phyloP scores from a whole-genome alignment of 2,113 vertebrate genomes.

The Callipepla squamata region DNA sequence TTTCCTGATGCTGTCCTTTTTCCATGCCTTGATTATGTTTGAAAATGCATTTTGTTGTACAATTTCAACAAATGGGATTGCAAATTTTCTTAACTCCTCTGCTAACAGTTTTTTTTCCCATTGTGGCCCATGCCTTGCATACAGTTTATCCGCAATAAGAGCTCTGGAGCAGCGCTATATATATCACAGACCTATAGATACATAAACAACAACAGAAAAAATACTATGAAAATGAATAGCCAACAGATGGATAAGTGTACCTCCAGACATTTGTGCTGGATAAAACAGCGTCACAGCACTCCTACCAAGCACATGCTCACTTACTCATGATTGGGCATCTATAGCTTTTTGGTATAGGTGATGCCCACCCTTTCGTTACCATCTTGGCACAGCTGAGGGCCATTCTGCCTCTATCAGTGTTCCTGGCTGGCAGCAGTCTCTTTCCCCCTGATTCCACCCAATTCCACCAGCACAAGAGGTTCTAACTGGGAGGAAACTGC shows the following conservation, averaged over 20 bases:
- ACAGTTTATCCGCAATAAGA: background rate
- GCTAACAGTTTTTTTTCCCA: background rate
- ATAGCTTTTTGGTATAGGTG: background rate
- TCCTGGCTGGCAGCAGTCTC: background rate
- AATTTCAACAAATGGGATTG: background rate
- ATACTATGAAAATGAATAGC: background rate
- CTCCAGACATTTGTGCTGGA: slow-evolving; percentile 28
- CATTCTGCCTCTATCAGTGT: background rate
- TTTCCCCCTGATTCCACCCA: background rate
- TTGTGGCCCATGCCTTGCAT: background rate
- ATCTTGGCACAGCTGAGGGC: background rate
- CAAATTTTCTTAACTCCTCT: background rate
- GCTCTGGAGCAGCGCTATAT: background rate
- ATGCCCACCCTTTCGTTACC: background rate
- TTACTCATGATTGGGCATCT: slow-evolving; percentile 15
- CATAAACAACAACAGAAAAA: background rate
- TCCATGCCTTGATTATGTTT: background rate
- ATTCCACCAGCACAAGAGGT: background rate
- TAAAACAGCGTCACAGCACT: background rate
- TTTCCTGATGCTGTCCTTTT: background rate
- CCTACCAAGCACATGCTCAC: slow-evolving; percentile 51
- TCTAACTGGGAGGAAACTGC: background rate
- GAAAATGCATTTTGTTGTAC: background rate
- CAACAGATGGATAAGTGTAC: slow-evolving; percentile 51
- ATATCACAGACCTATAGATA: background rate